A percentile compares a stretch with the other conserved stretches of the same genome.
phyloP scores from a whole-genome alignment of 2,113 vertebrate species.

The Proteles cristata region DNA sequence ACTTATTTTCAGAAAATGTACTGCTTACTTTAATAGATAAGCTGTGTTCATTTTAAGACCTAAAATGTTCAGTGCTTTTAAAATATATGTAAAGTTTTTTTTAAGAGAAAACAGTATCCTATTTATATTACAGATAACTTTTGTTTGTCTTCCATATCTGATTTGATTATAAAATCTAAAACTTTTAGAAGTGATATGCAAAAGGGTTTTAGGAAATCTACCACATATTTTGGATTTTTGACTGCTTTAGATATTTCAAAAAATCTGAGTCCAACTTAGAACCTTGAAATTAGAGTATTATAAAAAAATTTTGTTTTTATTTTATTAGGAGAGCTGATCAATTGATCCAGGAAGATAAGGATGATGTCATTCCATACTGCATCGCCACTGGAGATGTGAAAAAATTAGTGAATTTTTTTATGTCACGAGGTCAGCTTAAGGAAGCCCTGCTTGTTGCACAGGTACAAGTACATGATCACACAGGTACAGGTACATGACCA shows the following conservation, averaged over 20 bases:
- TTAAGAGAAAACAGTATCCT: not conserved
- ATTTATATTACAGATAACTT: not conserved
- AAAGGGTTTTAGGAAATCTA: not conserved
- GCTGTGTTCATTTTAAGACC: not conserved
- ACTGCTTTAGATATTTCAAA: not conserved
- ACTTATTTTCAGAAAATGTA: not conserved
- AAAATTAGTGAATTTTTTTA: constrained; percentile 95
- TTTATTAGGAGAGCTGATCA: constrained; percentile 95
- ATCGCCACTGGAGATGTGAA: constrained; percentile 95
- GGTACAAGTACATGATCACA: constrained; percentile 84
- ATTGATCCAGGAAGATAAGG: constrained; percentile 96
- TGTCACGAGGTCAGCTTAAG: constrained; percentile 93
- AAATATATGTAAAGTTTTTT: not conserved
- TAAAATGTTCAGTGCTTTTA: not conserved
- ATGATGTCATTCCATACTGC: constrained; percentile 96
- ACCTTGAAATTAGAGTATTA: not conserved
- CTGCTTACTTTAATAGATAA: not conserved
- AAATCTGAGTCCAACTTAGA: not conserved
- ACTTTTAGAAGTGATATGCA: not conserved
- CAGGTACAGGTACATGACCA: too few species aligned
- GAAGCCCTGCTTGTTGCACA: constrained; percentile 96
- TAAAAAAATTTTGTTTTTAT: not conserved
- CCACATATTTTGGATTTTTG: not conserved
- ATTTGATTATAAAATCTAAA: not conserved
- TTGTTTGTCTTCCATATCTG: not conserved